Base-by-base conservation (phyloP, 2,888 invertebrate species). In the Conus canariensis region DNA sequence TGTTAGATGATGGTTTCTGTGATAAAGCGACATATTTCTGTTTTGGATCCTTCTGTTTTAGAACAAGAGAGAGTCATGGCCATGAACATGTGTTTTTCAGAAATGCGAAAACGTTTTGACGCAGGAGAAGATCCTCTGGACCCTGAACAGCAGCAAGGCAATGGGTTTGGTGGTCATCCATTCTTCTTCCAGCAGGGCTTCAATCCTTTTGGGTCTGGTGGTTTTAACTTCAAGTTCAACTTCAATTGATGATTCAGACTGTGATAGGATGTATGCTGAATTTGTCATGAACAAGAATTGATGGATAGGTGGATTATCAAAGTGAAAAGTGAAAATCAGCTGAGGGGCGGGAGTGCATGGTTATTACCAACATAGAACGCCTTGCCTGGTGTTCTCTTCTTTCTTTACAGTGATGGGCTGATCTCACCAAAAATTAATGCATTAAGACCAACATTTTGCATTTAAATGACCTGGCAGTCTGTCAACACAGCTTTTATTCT, bases 181-280 rank as follows among this genome's bases (percentile, higher is more conserved):
- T 94, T 94, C 91, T 94, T 94, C 91, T 94, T 94, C 67, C 95
- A 96, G 88, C 95, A 96, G 88, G 96, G 96, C 10, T 96, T 96
- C 91, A 96, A 96, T 92, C 96, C 96, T 60, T 96, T 96, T 92
- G 98, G 98, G 96, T 98, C 93, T 90, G 95, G 94, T 85, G 96
- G 96, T 96, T 99, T 99, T 97, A 98, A 99, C 96, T 99, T 99
- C 97, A 98, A 98, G 97, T 99, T 99, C 97, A 98, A 99, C 97
- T 99, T 99, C 97, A 98, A 98, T 97, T 96, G 92, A 94, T 25
- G 58, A 89, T 45, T 58, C 22, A 8, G 82, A 19, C 58, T 56
- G 82, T 56, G 82, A 58, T 83, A 83, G 56, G 19, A 1, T 16
- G 58, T 10, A 22, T 80, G 30, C 30, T 10, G 9, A 6, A 14